Evolutionary conservation across 2,797 vertebrate genomes (phyloP).

Genomic region (Nasua narica): DNA sequence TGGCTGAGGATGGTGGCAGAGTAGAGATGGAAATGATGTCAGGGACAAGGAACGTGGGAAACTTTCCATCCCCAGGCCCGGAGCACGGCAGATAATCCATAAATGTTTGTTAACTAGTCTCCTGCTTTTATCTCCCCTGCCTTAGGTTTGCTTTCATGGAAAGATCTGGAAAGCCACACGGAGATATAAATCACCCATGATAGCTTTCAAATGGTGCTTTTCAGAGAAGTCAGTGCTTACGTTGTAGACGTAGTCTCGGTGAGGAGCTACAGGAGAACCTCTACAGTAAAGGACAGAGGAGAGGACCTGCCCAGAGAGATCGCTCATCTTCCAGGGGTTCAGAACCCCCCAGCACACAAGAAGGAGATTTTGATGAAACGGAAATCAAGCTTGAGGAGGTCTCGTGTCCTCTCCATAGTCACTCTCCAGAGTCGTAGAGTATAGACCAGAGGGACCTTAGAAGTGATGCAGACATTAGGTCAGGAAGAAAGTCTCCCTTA

Average conservation of each 20-base stretch:
- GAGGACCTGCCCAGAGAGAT: not conserved
- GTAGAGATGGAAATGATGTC: not conserved
- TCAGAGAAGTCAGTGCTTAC: not conserved
- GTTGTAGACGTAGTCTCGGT: not conserved
- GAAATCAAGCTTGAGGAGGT: not conserved
- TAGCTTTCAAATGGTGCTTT: not conserved
- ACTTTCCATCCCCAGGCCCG: not conserved
- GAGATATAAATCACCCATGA: not conserved
- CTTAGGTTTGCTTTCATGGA: not conserved
- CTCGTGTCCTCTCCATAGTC: accelerated
- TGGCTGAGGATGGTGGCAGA: not conserved
- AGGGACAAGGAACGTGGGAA: not conserved
- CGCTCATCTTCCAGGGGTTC: not conserved
- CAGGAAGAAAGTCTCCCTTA: not conserved
- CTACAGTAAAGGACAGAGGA: not conserved
- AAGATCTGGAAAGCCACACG: not conserved
- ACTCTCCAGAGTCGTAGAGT: not conserved
- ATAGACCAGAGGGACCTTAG: not conserved
- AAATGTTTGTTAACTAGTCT: too few species aligned
- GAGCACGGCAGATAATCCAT: not conserved
- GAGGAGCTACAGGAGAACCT: not conserved
- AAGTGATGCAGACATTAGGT: not conserved
- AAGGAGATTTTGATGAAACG: not conserved
- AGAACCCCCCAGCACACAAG: not conserved
- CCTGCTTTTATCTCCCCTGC: not conserved